These are phyloP conservation scores for Panthera uncia DNA, from an alignment of 2,113 vertebrate genomes.

Conservation along the genomic window DNA sequence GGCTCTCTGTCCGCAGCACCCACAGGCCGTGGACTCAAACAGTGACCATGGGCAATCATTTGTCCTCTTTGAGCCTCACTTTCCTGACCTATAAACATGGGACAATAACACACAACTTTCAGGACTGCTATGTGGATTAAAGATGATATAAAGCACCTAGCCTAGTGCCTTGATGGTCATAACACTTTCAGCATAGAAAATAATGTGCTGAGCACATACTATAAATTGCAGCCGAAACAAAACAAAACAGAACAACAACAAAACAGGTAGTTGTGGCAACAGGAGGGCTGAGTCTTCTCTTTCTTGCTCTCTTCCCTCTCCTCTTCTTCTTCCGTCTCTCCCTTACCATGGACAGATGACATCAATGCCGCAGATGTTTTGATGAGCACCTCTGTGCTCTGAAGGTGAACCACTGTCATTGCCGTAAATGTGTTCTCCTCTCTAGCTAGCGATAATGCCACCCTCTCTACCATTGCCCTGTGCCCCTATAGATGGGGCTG, in stretches of 20 bases:
- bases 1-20: not conserved
- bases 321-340: not conserved
- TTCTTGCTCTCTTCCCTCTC: not conserved
- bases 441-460: not conserved
- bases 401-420: not conserved
- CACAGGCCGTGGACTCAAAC: not conserved
- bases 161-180: not conserved
- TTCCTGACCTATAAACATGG: not conserved
- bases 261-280: not conserved
- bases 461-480: not conserved
- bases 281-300: not conserved
- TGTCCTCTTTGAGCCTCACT: not conserved
- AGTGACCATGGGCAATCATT: not conserved
- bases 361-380: not conserved
- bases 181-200: not conserved
- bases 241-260: not conserved
- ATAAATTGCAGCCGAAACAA: not conserved
- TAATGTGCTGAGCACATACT: not conserved
- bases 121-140: not conserved
- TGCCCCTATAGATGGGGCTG: not conserved
- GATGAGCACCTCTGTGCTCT: not conserved
- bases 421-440: not conserved
- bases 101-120: not conserved
- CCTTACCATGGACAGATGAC: not conserved
- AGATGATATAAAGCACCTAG: not conserved